Base-by-base conservation (phyloP, 2,113 vertebrate species). In the Clarias macrocephalus region DNA sequence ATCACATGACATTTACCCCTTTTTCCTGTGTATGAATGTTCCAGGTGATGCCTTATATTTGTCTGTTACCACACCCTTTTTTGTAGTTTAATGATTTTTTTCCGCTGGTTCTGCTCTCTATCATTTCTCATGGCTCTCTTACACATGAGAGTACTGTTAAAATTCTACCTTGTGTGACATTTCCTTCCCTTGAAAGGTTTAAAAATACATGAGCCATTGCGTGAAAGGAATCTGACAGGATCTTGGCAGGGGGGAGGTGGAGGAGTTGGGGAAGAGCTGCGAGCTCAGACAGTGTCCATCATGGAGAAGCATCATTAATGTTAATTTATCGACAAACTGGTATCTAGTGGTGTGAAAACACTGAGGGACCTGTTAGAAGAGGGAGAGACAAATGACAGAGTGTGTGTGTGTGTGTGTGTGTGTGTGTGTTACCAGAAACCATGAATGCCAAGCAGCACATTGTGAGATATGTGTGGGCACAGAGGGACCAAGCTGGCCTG, bases 111-210 rank as follows among this genome's bases (percentile, higher is more conserved):
- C 75, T 82, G 25, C 80, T 66, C n/a, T 52, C 80, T 54, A 15
- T 72, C 56, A 77, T 73, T 81, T 54, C 48, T 79, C 28, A 42
- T 54, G 83, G 60, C 66, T 86, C 82, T 81, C 42, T 87, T 60
- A 85, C 89, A 85, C 89, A 83, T 81, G 80, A 87, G 48, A 88
- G 65, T 13, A 37, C 84, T 87, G 88, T 79, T 68, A 82, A 86
- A 88, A 88, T 84, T 86, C 82, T 80, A 83, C 81, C 65, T 88
- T 86, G 68, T 88, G 88, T 88, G 88, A 89, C 86, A 86, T 72
- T 90, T 87, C 83, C 86, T 88, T n/a, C 79, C 72, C 85, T 86
- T 16, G 73, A 87, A 85, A 87, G 84, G 77, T 87, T 91, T 89
- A 87, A 88, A 87, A 91, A 90, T 87, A 86, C 77, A 88, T 87